Conservation (phyloP, 2,113 vertebrate species). For the Bubo blakistoni region DNA sequence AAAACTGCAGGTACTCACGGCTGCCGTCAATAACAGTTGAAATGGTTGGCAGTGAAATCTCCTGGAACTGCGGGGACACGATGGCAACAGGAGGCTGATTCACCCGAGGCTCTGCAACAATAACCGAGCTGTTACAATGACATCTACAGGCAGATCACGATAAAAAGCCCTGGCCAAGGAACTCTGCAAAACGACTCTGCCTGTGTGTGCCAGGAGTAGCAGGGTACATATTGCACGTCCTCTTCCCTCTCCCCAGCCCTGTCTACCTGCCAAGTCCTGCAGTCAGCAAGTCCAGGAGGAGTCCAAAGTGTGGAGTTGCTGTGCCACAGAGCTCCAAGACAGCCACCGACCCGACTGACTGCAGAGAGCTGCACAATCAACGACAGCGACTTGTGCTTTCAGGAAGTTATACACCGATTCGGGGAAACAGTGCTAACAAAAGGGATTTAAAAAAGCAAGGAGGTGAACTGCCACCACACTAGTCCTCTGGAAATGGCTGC, state of each 20-base stretch:
- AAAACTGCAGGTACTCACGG: slow-evolving; percentile 80
- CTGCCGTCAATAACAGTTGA: slow-evolving; percentile 96
- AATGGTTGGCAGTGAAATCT: slow-evolving; percentile 93
- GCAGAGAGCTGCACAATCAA: background rate
- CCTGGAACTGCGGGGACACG: slow-evolving; percentile 91
- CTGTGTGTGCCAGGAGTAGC: background rate
- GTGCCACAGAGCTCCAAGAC: background rate
- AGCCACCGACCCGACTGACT: background rate
- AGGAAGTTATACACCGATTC: background rate
- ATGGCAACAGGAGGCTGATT: slow-evolving; percentile 91
- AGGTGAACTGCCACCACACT: background rate
- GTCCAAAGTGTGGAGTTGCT: background rate
- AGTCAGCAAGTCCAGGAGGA: background rate
- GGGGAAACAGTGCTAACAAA: background rate
- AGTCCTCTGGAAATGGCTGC: background rate
- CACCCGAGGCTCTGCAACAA: slow-evolving; percentile 87
- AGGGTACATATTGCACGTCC: background rate
- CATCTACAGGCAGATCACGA: background rate
- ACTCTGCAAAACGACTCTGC: background rate
- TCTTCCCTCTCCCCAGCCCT: background rate
- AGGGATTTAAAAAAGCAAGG: background rate
- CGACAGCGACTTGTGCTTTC: background rate
- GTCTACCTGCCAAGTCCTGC: background rate
- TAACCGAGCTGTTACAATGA: background rate
- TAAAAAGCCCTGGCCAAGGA: background rate